Conservation (phyloP, 2,888 invertebrate genomes). For the Melanotus villosus region DNA sequence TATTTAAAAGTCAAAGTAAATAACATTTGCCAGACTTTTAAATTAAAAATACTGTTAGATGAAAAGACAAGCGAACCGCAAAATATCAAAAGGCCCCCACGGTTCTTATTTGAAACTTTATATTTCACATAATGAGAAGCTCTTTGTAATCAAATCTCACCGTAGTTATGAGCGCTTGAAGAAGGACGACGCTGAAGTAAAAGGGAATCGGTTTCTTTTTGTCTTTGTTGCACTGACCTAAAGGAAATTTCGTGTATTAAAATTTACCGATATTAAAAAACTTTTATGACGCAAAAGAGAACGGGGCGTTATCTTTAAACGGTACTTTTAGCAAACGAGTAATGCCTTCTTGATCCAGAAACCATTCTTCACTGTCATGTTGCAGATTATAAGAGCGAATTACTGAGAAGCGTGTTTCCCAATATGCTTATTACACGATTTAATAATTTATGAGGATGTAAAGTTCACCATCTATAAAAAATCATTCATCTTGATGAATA, state of each 20-base stretch:
- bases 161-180: background rate
- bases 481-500: constrained; percentile 29
- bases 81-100: background rate
- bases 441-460: constrained; percentile 43
- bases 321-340: constrained; percentile 14
- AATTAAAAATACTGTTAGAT: constrained; percentile 10
- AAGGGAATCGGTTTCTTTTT: too few species aligned
- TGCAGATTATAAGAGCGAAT: constrained; percentile 28
- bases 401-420: constrained; percentile 38
- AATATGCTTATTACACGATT: constrained; percentile 46
- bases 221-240: too few species aligned
- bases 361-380: constrained; percentile 40
- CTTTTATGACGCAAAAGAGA: too few species aligned
- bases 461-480: constrained; percentile 23
- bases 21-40: constrained; percentile 10
- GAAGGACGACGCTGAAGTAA: background rate
- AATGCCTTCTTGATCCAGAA: constrained; percentile 37
- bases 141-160: background rate
- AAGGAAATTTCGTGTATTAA: too few species aligned
- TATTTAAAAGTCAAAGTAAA: constrained; percentile 18
- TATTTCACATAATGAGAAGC: background rate
- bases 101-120: constrained; percentile 8
- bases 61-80: background rate
- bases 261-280: background rate
- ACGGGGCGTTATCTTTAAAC: constrained; percentile 6